Evolutionary conservation across 1,140 invertebrate genomes (phyloP), one percentile per base, ranked within the genome.

Genomic region (Tetragonula clypearis): DNA sequence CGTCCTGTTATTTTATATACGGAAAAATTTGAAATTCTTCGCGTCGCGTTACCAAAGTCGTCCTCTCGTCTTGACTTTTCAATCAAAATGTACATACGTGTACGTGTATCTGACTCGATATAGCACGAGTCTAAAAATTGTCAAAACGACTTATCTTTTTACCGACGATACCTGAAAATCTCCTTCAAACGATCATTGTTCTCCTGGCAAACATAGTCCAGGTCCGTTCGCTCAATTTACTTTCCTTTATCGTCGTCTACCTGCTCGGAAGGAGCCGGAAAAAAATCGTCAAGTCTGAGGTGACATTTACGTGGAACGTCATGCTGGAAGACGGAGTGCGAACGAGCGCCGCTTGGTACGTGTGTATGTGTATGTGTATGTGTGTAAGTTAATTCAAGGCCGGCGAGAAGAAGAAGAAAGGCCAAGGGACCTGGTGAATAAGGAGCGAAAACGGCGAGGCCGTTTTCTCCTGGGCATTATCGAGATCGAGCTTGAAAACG

Each of bases 351-450:
- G 79, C 15, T 41, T 21, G 78, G 55, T 1, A 30, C 30, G 30
- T 30, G 30, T 30, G 30, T 49, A 87, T 35, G 35, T 35, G 35
- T 35, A 4, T 41, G 41, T 49, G 8, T 8, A 8, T 41, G 6
- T 49, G 41, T 49, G 41, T 88, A 79, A 88, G 58, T 85, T 87
- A 74, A 49, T 80, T 77, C 56, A 84, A 87, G 73, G 78, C 78
- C 62, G 75, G 35, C 53, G 19, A 35, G 49, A 23, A 71, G 60
- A 11, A 58, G 41, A 56, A 30, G 41, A 56, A 76, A 68, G 69
- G 69, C 23, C 19, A 21, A 21, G 41, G 26, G 56, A 26, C 19
- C 55, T 8, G 41, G 26, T 35, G 56, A 69, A 76, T 53, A 41
- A 55, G 30, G 41, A 41, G 15, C 26, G 41, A 74, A 74, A 56